Evolutionary conservation across 2,888 invertebrate species (phyloP), one percentile per base, ranked within the genome.

Genomic region (Drosophila emarginata): DNA sequence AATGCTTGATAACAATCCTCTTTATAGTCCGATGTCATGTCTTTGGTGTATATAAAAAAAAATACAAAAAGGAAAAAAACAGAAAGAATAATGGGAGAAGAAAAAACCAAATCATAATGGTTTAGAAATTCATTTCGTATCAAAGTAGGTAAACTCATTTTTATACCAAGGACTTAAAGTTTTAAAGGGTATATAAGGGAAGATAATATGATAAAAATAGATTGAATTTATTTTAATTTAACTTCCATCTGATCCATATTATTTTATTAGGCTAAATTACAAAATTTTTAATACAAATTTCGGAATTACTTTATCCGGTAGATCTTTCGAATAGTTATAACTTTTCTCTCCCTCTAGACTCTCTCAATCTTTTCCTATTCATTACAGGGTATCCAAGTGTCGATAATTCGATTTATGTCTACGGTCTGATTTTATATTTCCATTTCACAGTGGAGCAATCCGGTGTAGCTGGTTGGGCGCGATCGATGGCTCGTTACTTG

Each of bases 21-120:
- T 51, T 63, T 58, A 36, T 71, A 66, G 54, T 59, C 67, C 15
- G 60, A 60, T 74, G 67, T 74, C 67, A 60, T 71, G 67, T 71
- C 56, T 67, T 57, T 54, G 36, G 12, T 54, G 36, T 36, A 54
- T 54, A 36, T 36, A 14, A 54, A 54, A 36, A 54, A 51, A 51
- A 50, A n/a, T n/a, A n/a, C n/a, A n/a, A 21, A 23, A 40, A 72
- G 53, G 66, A 26, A 37, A 14, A 15, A 72, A 32, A 32, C 1
- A 1, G 11, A 32, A 32, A 21, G 21, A 12, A 45, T 21, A 45
- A 45, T 45, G 45, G 45, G 1, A 14, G 4, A 45, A 45, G 7
- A 4, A 21, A 14, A 14, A 45, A 45, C 11, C 18, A 45, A 45
- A 45, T 11, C 11, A 45, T 51, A 71, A 71, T 71, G 67, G 67